phyloP scores from a whole-genome alignment of 2,113 vertebrate genomes.

The Scortum barcoo region DNA sequence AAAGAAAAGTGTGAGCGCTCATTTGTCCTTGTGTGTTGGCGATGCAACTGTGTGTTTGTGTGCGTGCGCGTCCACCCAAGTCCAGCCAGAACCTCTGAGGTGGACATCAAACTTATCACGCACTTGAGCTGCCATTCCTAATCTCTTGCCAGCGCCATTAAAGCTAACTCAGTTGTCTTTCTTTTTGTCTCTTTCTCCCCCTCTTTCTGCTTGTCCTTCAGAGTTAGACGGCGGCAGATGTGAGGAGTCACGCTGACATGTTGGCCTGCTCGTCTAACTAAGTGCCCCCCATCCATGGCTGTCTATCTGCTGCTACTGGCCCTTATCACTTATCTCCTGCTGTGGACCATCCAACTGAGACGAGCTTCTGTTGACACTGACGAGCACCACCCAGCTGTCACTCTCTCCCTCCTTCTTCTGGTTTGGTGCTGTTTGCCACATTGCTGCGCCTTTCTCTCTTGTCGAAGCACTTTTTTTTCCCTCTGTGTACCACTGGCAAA shows the following conservation, averaged over 20 bases:
- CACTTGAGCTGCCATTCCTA: constrained; percentile 2
- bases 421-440: constrained; percentile 17
- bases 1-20: background rate
- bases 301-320: constrained; percentile 34
- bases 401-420: constrained; percentile 20
- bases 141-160: constrained; percentile 27
- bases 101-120: constrained; percentile 10
- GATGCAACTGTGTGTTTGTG: background rate
- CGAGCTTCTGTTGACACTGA: constrained; percentile 58
- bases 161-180: background rate
- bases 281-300: constrained; percentile 24
- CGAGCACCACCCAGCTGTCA: constrained; percentile 59
- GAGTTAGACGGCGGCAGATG: constrained; percentile 49
- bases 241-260: constrained; percentile 39
- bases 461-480: background rate
- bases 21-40: background rate
- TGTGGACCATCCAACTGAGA: constrained; percentile 56
- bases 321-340: constrained; percentile 62
- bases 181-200: constrained; percentile 18
- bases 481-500: background rate
- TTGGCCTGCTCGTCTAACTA: constrained; percentile 33
- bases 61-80: no score
- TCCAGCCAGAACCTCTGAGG: constrained; percentile 11
- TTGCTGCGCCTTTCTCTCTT: constrained; percentile 14
- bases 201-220: constrained; percentile 45